Conservation (phyloP, 2,888 invertebrate species). For the Idaea biselata region DNA sequence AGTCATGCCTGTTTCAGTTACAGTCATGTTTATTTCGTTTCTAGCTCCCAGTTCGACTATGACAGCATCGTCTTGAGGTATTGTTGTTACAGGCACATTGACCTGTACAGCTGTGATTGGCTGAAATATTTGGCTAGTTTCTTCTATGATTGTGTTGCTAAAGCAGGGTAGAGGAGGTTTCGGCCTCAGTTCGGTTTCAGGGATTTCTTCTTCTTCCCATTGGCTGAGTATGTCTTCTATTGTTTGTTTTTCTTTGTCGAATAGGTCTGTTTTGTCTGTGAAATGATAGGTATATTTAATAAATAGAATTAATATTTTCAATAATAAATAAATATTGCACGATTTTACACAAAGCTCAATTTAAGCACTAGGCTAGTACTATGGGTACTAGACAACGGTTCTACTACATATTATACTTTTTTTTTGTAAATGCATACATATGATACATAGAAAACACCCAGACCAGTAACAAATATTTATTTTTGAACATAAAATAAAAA, state of each 20-base stretch:
- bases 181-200: constrained; percentile 50
- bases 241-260: constrained; percentile 65
- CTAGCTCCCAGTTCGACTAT: constrained; percentile 53
- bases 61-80: constrained; percentile 48
- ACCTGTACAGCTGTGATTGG: constrained; percentile 62
- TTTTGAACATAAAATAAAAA: no score
- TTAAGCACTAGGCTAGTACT: no score
- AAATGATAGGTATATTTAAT: no score
- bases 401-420: no score
- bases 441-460: no score
- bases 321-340: no score
- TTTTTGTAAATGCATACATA: no score
- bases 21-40: constrained; percentile 16
- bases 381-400: no score
- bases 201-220: constrained; percentile 73
- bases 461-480: no score
- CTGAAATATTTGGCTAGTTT: constrained; percentile 62
- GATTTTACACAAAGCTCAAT: no score
- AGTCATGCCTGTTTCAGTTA: constrained; percentile 18
- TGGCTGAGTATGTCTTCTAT: constrained; percentile 71
- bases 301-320: no score
- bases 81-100: constrained; percentile 30
- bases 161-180: constrained; percentile 56
- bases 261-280: constrained; percentile 66
- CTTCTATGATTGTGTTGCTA: constrained; percentile 65